A percentile compares a stretch with the other conserved stretches of the same genome.
These are phyloP conservation scores for Borostomias antarcticus DNA, from an alignment of 2,797 vertebrate genomes.

Conservation along the genomic window DNA sequence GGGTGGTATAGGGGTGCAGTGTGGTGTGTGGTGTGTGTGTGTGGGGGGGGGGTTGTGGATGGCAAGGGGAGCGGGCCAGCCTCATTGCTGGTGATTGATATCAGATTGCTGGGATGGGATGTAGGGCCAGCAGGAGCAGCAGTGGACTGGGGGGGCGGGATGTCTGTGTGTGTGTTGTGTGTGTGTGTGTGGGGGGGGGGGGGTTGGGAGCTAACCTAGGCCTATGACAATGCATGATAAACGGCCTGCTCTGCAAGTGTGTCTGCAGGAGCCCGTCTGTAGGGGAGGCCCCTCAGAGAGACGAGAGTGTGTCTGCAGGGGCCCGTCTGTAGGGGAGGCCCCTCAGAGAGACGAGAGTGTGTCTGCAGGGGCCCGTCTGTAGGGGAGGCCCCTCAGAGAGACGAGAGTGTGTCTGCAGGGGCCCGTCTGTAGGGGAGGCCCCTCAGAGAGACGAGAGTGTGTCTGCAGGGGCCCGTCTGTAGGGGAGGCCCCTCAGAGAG, in stretches of 20 bases:
- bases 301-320: too few relatives aligned
- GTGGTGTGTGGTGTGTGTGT: background rate
- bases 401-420: slow-evolving; percentile 68
- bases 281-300: slow-evolving; percentile 58
- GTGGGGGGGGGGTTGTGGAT: slow-evolving; percentile 42
- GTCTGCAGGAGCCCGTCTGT: slow-evolving; percentile 68
- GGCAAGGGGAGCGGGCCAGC: slow-evolving; percentile 52
- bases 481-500: too few relatives aligned
- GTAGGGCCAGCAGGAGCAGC: slow-evolving; percentile 65
- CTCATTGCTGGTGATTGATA: slow-evolving; percentile 78
- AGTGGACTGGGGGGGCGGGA: slow-evolving; percentile 33
- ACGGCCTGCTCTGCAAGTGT: slow-evolving; percentile 73
- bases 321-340: too few relatives aligned
- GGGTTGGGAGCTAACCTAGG: slow-evolving; percentile 46
- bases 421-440: slow-evolving; percentile 61
- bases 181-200: slow-evolving; percentile 18
- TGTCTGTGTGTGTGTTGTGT: slow-evolving; percentile 14
- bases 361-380: too few relatives aligned
- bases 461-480: slow-evolving; percentile 67
- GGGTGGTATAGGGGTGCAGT: background rate
- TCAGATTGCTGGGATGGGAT: slow-evolving; percentile 54
- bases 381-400: slow-evolving; percentile 62
- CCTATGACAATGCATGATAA: slow-evolving; percentile 74
- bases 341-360: slow-evolving; percentile 68
- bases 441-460: too few relatives aligned